phyloP scores from a whole-genome alignment of 1,140 invertebrate species.

The Nebria ingens region DNA sequence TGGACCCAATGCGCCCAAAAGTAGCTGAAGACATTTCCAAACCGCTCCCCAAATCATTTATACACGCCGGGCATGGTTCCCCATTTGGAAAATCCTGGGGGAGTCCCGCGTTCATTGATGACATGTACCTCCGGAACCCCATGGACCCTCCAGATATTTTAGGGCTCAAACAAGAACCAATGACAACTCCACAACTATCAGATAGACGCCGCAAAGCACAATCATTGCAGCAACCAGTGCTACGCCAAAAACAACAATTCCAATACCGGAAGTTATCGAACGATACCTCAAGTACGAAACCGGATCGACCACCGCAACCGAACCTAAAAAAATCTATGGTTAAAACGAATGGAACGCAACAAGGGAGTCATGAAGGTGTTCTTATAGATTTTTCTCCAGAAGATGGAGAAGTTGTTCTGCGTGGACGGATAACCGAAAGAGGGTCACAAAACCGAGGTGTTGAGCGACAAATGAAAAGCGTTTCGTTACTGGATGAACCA shows the following conservation, averaged over 20 bases:
- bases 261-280: conserved; percentile 66
- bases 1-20: conserved; percentile 55
- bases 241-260: conserved; percentile 53
- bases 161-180: conserved; percentile 34
- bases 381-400: conserved; percentile 52
- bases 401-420: conserved; percentile 21
- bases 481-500: conserved; percentile 65
- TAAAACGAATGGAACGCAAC: conserved; percentile 30
- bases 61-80: conserved; percentile 62
- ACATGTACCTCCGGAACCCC: conserved; percentile 70
- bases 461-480: conserved; percentile 25
- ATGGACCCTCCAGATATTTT: conserved; percentile 71
- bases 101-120: conserved; percentile 68
- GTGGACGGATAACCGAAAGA: conserved; percentile 17
- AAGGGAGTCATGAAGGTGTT: conserved; percentile 39
- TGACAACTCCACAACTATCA: conserved; percentile 23
- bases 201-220: conserved; percentile 16
- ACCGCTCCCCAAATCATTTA: conserved; percentile 74
- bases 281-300: conserved; percentile 38
- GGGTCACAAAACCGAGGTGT: conserved; percentile 12
- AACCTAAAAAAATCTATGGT: conserved; percentile 20
- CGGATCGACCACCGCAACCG: conserved; percentile 41
- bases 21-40: conserved; percentile 61
- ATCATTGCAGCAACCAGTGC: conserved; percentile 37
- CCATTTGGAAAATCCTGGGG: conserved; percentile 78